phyloP scores from a whole-genome alignment of 64 coral and sea anemone genomes.

The Pachyseris speciosa region DNA sequence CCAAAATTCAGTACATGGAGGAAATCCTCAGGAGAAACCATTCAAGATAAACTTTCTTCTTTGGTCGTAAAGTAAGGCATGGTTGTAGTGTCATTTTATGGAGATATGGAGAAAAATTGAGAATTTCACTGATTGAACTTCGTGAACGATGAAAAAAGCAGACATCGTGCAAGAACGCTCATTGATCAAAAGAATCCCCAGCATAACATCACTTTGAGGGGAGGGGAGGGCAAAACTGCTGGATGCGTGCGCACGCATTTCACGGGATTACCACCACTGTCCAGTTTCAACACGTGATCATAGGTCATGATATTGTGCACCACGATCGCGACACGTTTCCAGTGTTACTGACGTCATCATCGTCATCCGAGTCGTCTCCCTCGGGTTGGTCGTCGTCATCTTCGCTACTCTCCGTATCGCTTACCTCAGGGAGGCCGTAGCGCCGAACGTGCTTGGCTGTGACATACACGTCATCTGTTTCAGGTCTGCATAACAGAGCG shows the following conservation, averaged over 20 bases:
- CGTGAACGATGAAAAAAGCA: neutral
- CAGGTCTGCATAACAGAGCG: constrained; percentile 52
- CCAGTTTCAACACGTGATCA: neutral
- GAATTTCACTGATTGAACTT: neutral
- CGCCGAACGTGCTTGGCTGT: constrained; percentile 87
- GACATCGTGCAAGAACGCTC: neutral
- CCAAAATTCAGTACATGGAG: too few species aligned
- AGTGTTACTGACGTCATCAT: constrained; percentile 65
- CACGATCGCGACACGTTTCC: constrained; percentile 63
- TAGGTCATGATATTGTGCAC: constrained; percentile 86
- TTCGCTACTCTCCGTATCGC: constrained; percentile 92
- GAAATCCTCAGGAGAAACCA: too few species aligned
- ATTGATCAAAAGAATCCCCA: neutral
- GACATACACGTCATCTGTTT: constrained; percentile 82
- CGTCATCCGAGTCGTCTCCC: constrained; percentile 75
- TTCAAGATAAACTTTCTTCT: too few species aligned
- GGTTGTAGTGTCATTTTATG: too few species aligned
- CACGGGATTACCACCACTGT: neutral
- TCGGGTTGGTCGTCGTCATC: constrained; percentile 70
- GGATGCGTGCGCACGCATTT: neutral
- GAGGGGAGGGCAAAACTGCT: neutral
- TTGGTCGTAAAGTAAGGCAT: too few species aligned
- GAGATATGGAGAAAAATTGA: neutral
- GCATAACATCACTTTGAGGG: neutral
- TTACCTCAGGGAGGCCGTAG: constrained; percentile 78